A percentile compares a stretch with the other conserved stretches of the same genome.
Conservation (phyloP, 2,888 invertebrate genomes). For the Drosophila barbarae region DNA sequence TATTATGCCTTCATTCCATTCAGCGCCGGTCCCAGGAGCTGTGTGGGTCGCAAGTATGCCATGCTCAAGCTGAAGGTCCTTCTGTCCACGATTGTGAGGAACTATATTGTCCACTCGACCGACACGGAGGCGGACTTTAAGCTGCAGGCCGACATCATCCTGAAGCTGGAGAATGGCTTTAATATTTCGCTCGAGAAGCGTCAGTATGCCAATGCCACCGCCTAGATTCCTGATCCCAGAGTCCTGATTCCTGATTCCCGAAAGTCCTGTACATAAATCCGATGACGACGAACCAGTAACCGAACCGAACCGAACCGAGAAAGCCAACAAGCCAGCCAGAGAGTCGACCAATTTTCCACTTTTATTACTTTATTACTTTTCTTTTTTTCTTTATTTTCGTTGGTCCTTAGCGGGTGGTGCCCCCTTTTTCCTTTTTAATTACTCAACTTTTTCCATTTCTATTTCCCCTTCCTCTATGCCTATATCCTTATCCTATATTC, state of each 20-base stretch:
- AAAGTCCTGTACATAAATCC: constrained; percentile 20
- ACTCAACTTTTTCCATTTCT: constrained; percentile 14
- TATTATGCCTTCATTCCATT: constrained; percentile 90
- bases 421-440: constrained; percentile 18
- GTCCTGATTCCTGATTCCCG: not conserved
- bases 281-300: not conserved
- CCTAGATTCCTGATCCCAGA: constrained; percentile 32
- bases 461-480: not conserved
- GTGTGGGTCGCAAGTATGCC: constrained; percentile 90
- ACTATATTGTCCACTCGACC: constrained; percentile 84
- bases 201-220: constrained; percentile 52
- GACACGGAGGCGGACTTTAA: constrained; percentile 84
- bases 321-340: constrained; percentile 51
- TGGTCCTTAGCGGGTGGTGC: constrained; percentile 60
- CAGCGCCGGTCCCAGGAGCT: constrained; percentile 89
- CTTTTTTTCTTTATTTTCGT: constrained; percentile 20
- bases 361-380: constrained; percentile 17
- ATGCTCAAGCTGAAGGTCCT: constrained; percentile 88
- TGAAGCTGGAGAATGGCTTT: constrained; percentile 88
- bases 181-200: constrained; percentile 85
- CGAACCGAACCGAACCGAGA: not conserved
- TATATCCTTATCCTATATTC: not conserved
- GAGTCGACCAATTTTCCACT: constrained; percentile 49
- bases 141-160: constrained; percentile 86
- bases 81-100: constrained; percentile 86